Conservation (phyloP, 2,888 invertebrate species). For the Andrena haemorrhoa region DNA sequence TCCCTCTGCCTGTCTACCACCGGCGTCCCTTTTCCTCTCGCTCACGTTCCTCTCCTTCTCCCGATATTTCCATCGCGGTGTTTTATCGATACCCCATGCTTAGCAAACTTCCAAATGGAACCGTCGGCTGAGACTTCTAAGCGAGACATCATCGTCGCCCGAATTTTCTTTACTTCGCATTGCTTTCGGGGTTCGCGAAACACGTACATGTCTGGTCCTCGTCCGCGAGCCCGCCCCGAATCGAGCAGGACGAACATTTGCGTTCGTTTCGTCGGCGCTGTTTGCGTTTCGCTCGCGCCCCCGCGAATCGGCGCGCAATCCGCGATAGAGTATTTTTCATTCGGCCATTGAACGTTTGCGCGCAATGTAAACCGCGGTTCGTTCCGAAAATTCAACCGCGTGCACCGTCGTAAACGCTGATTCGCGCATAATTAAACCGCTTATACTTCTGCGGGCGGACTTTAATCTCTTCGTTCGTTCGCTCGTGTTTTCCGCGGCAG, state of each 20-base stretch:
- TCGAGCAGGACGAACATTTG: conserved; percentile 27
- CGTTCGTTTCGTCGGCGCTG: conserved; percentile 5
- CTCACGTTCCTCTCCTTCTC: not conserved
- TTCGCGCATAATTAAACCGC: conserved; percentile 31
- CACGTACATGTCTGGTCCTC: too few relatives aligned
- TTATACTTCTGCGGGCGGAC: not conserved
- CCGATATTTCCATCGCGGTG: conserved; percentile 8
- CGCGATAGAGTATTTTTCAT: conserved; percentile 23
- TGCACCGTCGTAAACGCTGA: not conserved
- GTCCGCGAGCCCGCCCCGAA: not conserved
- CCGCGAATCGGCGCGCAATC: conserved; percentile 13
- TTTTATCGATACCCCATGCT: conserved; percentile 27
- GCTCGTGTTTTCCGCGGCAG: conserved; percentile 17
- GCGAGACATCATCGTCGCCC: not conserved
- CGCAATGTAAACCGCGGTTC: not conserved
- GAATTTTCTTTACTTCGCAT: not conserved
- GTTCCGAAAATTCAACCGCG: not conserved
- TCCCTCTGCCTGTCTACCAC: conserved; percentile 1
- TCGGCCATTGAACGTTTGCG: not conserved
- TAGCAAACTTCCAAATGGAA: not conserved
- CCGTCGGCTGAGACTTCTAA: not conserved
- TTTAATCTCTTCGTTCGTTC: conserved; percentile 16
- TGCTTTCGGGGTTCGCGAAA: not conserved
- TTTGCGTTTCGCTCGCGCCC: conserved; percentile 5
- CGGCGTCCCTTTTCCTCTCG: not conserved